A percentile compares a stretch with the other conserved stretches of the same genome.
These are phyloP conservation scores for Cyprinella venusta DNA, from an alignment of 2,797 vertebrate species.

Conservation along the genomic window DNA sequence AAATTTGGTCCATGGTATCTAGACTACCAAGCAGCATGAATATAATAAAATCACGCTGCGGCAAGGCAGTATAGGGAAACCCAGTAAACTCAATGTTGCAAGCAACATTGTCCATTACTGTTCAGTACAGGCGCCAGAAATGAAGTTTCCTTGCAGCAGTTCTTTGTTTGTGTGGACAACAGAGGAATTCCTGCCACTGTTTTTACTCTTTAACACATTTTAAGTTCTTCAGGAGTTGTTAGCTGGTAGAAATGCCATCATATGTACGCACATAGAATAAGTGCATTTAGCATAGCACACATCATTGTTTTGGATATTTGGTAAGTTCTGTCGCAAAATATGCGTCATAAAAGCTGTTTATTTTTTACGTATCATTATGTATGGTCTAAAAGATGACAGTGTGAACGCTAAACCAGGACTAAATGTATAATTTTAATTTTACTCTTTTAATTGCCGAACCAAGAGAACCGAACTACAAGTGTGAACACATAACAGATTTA, in stretches of 20 bases:
- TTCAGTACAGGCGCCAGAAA: neutral
- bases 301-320: neutral
- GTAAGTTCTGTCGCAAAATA: neutral
- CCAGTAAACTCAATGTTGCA: no score
- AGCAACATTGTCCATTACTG: neutral
- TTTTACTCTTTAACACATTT: neutral
- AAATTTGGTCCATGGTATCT: no score
- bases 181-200: neutral
- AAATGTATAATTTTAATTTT: neutral
- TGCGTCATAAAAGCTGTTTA: neutral
- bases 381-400: neutral
- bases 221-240: neutral
- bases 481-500: constrained; percentile 2
- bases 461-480: neutral
- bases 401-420: neutral
- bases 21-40: no score
- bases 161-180: no score
- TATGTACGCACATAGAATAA: neutral
- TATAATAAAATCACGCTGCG: no score
- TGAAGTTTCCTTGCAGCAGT: neutral
- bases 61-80: no score
- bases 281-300: neutral
- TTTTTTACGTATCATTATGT: neutral
- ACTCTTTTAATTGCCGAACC: neutral
- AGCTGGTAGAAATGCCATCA: neutral